Conservation (phyloP, 2,888 invertebrate genomes). For the Lasioglossum villosulum region DNA sequence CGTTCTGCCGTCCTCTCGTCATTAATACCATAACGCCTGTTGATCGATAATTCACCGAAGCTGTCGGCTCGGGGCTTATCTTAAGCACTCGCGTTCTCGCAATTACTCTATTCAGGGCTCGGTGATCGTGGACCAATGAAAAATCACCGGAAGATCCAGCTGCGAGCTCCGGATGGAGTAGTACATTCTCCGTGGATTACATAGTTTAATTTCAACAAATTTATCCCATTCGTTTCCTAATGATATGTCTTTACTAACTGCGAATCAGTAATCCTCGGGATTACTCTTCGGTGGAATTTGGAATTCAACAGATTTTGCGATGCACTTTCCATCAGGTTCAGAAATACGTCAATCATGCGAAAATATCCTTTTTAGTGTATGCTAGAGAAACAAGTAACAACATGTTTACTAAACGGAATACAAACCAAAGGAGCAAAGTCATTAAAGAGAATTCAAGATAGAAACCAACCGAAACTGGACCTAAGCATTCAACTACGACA, state of each 20-base stretch:
- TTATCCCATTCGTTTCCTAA: constrained; percentile 9
- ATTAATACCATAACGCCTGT: constrained; percentile 43
- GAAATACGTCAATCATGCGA: too few relatives aligned
- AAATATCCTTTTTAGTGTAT: neutral
- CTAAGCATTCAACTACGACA: too few relatives aligned
- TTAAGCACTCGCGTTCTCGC: constrained; percentile 19
- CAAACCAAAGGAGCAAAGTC: too few relatives aligned
- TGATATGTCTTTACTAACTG: neutral
- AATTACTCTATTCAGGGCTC: constrained; percentile 10
- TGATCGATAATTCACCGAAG: constrained; percentile 34
- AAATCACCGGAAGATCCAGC: constrained; percentile 6
- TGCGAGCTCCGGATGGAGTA: constrained; percentile 9
- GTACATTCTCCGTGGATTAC: neutral
- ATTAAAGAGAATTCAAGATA: too few relatives aligned
- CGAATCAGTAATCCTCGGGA: neutral
- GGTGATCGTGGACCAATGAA: constrained; percentile 1
- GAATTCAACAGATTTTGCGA: neutral
- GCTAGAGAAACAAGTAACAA: neutral
- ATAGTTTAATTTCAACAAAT: constrained; percentile 5
- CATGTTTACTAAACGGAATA: neutral
- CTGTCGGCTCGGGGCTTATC: constrained; percentile 37
- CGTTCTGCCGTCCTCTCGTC: neutral
- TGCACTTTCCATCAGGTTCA: neutral
- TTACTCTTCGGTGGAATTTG: neutral
- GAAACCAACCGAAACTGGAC: too few relatives aligned